A percentile compares a stretch with the other conserved stretches of the same genome.
phyloP scores from a whole-genome alignment of 2,888 invertebrate genomes.

The Acrocyrtus sp. region DNA sequence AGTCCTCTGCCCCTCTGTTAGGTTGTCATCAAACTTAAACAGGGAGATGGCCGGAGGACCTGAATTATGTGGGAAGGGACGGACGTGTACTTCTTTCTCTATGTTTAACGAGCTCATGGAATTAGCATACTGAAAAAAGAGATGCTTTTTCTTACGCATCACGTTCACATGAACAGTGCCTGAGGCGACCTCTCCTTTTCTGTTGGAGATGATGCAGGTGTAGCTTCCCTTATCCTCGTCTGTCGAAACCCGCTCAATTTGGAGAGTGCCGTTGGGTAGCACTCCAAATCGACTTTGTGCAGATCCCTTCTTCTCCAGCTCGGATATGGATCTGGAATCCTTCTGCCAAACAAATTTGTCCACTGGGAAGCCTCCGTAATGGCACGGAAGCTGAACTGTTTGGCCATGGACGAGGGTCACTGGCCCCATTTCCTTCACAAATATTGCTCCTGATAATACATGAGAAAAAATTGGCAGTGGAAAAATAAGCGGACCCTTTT shows the following conservation, averaged over 20 bases:
- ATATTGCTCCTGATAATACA: conserved; percentile 52
- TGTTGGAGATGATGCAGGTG: conserved; percentile 64
- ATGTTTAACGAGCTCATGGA: neutral
- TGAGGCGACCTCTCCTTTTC: conserved; percentile 61
- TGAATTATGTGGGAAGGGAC: conserved; percentile 46
- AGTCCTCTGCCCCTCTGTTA: conserved; percentile 62
- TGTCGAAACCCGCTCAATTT: conserved; percentile 49
- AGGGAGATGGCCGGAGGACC: conserved; percentile 63
- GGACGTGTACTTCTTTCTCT: conserved; percentile 2
- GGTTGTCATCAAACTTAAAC: conserved; percentile 61
- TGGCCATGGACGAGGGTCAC: conserved; percentile 60
- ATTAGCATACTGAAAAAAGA: too few relatives aligned
- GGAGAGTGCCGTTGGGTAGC: conserved; percentile 61
- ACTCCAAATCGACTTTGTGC: conserved; percentile 40
- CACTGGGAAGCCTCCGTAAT: conserved; percentile 62
- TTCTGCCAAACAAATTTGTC: conserved; percentile 61
- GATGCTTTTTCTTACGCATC: conserved; percentile 57
- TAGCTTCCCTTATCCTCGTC: conserved; percentile 66
- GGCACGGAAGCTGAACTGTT: conserved; percentile 58
- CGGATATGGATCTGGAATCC: conserved; percentile 27
- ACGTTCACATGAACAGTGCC: conserved; percentile 61
- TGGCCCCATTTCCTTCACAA: conserved; percentile 59
- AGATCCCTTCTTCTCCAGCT: conserved; percentile 11
- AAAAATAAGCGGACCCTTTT: conserved; percentile 1
- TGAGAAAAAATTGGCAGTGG: neutral